phyloP scores from a whole-genome alignment of 2,797 vertebrate species.

The Chrysocyon brachyurus region DNA sequence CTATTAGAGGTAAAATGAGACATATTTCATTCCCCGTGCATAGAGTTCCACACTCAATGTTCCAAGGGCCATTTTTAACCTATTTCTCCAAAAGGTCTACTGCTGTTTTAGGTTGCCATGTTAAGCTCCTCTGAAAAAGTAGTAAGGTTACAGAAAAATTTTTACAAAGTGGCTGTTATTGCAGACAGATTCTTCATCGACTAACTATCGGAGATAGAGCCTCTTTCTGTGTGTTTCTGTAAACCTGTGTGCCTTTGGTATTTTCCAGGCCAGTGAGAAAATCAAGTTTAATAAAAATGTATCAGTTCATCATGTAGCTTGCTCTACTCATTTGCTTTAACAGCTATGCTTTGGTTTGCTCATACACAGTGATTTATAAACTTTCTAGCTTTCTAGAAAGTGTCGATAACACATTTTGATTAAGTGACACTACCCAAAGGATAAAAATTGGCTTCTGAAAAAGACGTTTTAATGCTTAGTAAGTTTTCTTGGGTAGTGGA shows the following conservation, averaged over 20 bases:
- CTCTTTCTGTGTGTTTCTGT: not conserved
- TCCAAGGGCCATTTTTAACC: not conserved
- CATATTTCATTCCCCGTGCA: not conserved
- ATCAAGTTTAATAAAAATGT: not conserved
- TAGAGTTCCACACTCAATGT: not conserved
- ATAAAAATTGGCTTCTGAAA: slow-evolving; percentile 27
- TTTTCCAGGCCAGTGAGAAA: not conserved
- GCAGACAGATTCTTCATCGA: not conserved
- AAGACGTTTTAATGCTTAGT: not conserved
- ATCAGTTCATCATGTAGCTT: not conserved
- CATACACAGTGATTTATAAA: not conserved
- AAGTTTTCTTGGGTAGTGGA: not conserved
- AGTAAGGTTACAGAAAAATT: not conserved
- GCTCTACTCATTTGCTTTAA: not conserved
- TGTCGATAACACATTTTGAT: not conserved
- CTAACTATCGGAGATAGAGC: not conserved
- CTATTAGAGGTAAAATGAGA: not conserved
- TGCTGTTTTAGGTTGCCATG: not conserved
- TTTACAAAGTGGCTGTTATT: not conserved
- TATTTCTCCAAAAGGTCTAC: not conserved
- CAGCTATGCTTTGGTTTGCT: not conserved
- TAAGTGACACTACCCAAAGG: not conserved
- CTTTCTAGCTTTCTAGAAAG: not conserved
- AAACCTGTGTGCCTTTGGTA: not conserved
- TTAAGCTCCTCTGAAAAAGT: not conserved